Evolutionary conservation across 2,113 vertebrate species (phyloP).

Genomic region (Dasyornis broadbenti): DNA sequence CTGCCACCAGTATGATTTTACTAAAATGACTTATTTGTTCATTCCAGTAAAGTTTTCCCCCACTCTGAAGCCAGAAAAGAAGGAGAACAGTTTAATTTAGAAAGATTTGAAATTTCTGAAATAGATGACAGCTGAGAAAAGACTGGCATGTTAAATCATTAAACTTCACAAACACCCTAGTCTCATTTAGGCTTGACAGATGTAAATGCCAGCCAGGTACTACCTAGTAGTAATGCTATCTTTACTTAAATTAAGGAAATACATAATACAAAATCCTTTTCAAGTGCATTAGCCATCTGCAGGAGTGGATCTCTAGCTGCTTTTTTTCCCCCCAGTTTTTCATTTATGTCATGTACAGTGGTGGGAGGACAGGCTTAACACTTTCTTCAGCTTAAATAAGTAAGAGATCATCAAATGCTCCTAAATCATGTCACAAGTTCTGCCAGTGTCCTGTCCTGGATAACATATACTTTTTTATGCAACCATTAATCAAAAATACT

Average conservation of each 20-base stretch:
- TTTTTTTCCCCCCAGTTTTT: not conserved
- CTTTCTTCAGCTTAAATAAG: conserved; percentile 35
- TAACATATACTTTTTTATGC: not conserved
- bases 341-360: not conserved
- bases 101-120: conserved; percentile 45
- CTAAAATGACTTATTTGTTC: conserved; percentile 24
- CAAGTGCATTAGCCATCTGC: not conserved
- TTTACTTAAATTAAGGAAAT: conserved; percentile 41
- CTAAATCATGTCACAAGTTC: not conserved
- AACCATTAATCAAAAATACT: not conserved
- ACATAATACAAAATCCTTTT: conserved; percentile 12
- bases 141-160: conserved; percentile 53
- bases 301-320: not conserved
- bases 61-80: not conserved
- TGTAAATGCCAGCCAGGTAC: conserved; percentile 55
- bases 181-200: conserved; percentile 55
- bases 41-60: not conserved
- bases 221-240: not conserved
- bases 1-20: not conserved
- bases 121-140: conserved; percentile 53
- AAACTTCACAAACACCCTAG: conserved; percentile 15
- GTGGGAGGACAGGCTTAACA: not conserved
- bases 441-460: not conserved
- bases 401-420: not conserved
- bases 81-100: conserved; percentile 41